Evolutionary conservation across 2,888 invertebrate species (phyloP), one percentile per base, ranked within the genome.

Genomic region (Philhelius pedissequus): DNA sequence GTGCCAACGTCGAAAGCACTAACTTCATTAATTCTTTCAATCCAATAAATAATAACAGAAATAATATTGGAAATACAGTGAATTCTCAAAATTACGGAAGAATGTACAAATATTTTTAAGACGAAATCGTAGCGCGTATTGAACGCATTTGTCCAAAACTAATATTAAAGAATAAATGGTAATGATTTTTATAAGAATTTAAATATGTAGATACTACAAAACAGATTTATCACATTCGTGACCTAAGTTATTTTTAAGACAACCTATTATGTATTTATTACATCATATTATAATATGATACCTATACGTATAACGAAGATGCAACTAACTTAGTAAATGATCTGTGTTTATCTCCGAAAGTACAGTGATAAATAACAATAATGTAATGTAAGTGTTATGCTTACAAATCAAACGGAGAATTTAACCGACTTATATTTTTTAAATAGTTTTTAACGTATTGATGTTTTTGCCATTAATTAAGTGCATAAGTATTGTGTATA

Each of bases 71-170:
- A 30, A 52, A 15, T n/a, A 22, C 75, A 52, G 70, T 58, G n/a
- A 77, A 50, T 50, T 78, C 69, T 15, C 86, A 87, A 69, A 80
- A 81, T 43, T 87, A 82, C 58, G 83, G 83, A 38, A 86, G 86
- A 76, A 86, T 86, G 86, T 87, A 87, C 86, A 87, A 87, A 81
- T 87, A 87, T 86, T 87, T 87, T 78, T 87, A 87, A 87, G 77
- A 48, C 13, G 35, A 52, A 66, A 32, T 35, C 40, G n/a, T 40
- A 13, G 45, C 74, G 60, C 68, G 2, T 27, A n/a, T 11, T 35
- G 11, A 73, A 50, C 76, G 48, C 69, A 58, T 20, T 50, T 68
- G 60, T 70, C 50, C 30, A 80, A 40, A 50, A 35, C 45, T 56
- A 32, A 20, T 54, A 56, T 62, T 18, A 54, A 20, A 20, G 9